Conservation (phyloP, 92 coral and sea anemone species). For the Porites divaricata region DNA sequence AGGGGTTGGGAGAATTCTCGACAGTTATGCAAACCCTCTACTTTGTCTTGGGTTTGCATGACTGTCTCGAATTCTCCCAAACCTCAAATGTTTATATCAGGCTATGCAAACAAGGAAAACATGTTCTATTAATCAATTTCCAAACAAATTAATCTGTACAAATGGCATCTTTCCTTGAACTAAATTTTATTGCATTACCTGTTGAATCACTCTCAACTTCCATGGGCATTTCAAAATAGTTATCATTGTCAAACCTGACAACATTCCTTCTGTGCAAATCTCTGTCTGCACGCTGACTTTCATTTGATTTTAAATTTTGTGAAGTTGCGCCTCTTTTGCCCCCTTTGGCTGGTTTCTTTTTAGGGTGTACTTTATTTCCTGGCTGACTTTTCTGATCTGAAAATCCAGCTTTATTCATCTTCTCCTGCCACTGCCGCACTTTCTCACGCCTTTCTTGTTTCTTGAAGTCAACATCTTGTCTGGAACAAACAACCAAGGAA, state of each 20-base stretch:
- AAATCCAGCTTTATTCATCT: slow-evolving; percentile 27
- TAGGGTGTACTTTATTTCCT: slow-evolving; percentile 29
- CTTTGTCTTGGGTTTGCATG: too few relatives aligned
- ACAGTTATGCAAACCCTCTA: too few relatives aligned
- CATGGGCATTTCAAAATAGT: slow-evolving; percentile 93
- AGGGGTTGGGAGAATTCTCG: too few relatives aligned
- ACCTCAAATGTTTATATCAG: too few relatives aligned
- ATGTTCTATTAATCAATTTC: too few relatives aligned
- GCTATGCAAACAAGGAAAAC: too few relatives aligned
- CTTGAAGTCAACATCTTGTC: slow-evolving; percentile 36
- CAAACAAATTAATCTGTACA: too few relatives aligned
- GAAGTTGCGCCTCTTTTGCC: slow-evolving; percentile 34
- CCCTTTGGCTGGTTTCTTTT: slow-evolving; percentile 36
- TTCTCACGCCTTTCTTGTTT: slow-evolving; percentile 75
- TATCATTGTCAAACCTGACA: slow-evolving; percentile 72
- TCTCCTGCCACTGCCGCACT: slow-evolving; percentile 76
- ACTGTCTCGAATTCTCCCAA: too few relatives aligned
- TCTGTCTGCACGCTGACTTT: slow-evolving; percentile 12
- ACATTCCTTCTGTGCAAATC: slow-evolving; percentile 12
- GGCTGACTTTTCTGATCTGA: slow-evolving; percentile 31
- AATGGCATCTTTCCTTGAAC: too few relatives aligned
- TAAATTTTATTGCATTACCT: slow-evolving; percentile 48
- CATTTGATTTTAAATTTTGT: slow-evolving; percentile 30
- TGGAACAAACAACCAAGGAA: background rate
- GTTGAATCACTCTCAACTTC: slow-evolving; percentile 96